Evolutionary conservation across 1,140 invertebrate species (phyloP), one percentile per base, ranked within the genome.

Genomic region (Macrosteles quadrilineatus): DNA sequence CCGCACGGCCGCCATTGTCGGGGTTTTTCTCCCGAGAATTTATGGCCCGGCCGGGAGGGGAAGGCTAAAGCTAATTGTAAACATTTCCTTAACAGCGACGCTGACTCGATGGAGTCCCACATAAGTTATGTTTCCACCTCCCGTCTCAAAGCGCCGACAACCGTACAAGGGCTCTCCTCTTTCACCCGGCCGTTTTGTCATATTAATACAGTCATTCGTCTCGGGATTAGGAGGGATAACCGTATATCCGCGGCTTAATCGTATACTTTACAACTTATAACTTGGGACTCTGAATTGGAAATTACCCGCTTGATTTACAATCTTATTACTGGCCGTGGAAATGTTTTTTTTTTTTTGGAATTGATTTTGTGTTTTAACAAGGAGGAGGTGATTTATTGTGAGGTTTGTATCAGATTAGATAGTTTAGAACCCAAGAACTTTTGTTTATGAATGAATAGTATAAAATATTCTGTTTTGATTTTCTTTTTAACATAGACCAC

Each of bases 61-160:
- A 36, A 69, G 67, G 55, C 67, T 69, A 69, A 59, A 69, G 67
- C 67, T 69, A 69, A 69, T 69, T 69, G 67, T 69, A 69, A 69
- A 69, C 67, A 69, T 69, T 69, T 69, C 67, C 67, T 69, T 62
- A 62, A 69, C 67, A 69, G 53, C 67, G 57, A 59, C 31, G 57
- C 53, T 69, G 67, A 69, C 67, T 69, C 67, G 36, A 69, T 69
- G 67, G 67, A 69, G 67, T 69, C 30, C 30, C 67, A 32, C 67
- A 62, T 69, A 69, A 69, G 67, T 69, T 69, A 69, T 69, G 67
- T 69, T 43, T 45, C 32, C 67, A 59, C 57, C 57, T n/a, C n/a
- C n/a, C 23, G 29, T 27, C 66, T 47, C 66, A 68, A 68, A 68
- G 66, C 19, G 47, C 43, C 65, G 40, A 40, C 47, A 29, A 23